Percentiles rank a stretch among this genome's conserved stretches.
These are phyloP conservation scores for Sinohyriopsis cumingii DNA, from an alignment of 2,888 invertebrate genomes.

Conservation along the genomic window DNA sequence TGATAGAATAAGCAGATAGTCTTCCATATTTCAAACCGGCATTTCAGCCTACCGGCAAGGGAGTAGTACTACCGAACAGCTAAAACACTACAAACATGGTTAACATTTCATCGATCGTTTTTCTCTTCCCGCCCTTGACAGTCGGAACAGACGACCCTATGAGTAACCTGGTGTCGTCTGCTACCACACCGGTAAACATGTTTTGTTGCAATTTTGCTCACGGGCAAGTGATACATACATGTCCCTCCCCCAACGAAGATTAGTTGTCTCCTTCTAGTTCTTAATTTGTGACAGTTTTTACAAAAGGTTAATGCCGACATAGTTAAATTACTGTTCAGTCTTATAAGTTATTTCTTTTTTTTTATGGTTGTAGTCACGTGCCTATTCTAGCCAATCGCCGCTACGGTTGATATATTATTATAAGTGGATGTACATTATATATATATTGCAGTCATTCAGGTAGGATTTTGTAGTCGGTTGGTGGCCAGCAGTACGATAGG, in stretches of 20 bases:
- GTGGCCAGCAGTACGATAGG: conserved; percentile 1
- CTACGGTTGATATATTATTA: conserved; percentile 29
- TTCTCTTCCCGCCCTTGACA: too few species aligned
- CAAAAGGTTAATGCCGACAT: conserved; percentile 10
- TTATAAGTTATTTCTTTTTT: neutral
- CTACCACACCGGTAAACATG: too few species aligned
- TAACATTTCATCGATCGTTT: too few species aligned
- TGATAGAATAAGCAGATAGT: too few species aligned
- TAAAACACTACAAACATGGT: too few species aligned
- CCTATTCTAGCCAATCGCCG: conserved; percentile 27
- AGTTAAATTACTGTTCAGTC: neutral
- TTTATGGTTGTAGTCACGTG: conserved; percentile 22
- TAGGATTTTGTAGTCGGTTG: conserved; percentile 33
- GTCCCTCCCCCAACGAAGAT: too few species aligned
- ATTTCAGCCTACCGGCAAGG: neutral
- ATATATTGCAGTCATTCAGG: conserved; percentile 32
- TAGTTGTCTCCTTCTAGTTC: conserved; percentile 7
- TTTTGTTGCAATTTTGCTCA: too few species aligned
- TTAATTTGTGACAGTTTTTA: conserved; percentile 28
- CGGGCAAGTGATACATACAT: too few species aligned
- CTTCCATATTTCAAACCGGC: neutral
- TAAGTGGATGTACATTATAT: conserved; percentile 39
- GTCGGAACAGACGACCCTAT: too few species aligned
- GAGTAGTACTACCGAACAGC: conserved; percentile 1
- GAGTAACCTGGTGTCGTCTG: too few species aligned